These are phyloP conservation scores for Drosophila jambulina DNA, from an alignment of 1,140 invertebrate species.

Conservation along the genomic window DNA sequence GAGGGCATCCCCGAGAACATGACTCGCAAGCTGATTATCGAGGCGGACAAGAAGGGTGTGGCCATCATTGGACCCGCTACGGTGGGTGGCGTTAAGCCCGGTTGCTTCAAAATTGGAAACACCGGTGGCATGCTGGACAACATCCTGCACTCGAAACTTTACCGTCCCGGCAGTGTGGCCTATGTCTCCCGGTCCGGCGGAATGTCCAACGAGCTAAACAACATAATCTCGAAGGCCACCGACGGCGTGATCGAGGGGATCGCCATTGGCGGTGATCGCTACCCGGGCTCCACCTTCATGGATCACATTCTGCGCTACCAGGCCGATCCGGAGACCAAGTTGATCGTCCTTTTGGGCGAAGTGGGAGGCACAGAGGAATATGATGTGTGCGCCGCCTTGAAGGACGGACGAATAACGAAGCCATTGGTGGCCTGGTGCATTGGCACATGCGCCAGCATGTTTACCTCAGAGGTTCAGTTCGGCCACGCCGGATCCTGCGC, in stretches of 20 bases:
- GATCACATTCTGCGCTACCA: slow-evolving; percentile 97
- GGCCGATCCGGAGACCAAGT: slow-evolving; percentile 92
- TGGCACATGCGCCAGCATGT: slow-evolving; percentile 96
- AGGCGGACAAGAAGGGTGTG: slow-evolving; percentile 92
- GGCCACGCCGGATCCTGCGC: slow-evolving; percentile 99
- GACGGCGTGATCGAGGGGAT: slow-evolving; percentile 99
- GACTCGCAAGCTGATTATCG: slow-evolving; percentile 96
- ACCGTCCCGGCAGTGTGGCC: slow-evolving; percentile 97
- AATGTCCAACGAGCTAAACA: slow-evolving; percentile 99
- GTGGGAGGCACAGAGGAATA: slow-evolving; percentile 99
- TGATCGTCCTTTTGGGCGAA: slow-evolving; percentile 98
- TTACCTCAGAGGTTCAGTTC: slow-evolving; percentile 99
- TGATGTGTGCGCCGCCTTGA: slow-evolving; percentile 96
- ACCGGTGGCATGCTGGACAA: slow-evolving; percentile 99
- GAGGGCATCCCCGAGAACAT: slow-evolving; percentile 99
- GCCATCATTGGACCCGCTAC: slow-evolving; percentile 98
- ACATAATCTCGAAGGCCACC: slow-evolving; percentile 98
- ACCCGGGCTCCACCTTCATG: slow-evolving; percentile 99
- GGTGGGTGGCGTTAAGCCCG: slow-evolving; percentile 98
- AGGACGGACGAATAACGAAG: slow-evolving; percentile 94
- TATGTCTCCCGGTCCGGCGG: slow-evolving; percentile 99
- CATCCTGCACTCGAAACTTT: slow-evolving; percentile 98
- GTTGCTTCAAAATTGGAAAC: slow-evolving; percentile 99
- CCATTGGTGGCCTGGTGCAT: slow-evolving; percentile 99
- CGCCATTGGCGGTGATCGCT: slow-evolving; percentile 99